phyloP scores from a whole-genome alignment of 1,140 invertebrate genomes.

The Drosophila sp. region DNA sequence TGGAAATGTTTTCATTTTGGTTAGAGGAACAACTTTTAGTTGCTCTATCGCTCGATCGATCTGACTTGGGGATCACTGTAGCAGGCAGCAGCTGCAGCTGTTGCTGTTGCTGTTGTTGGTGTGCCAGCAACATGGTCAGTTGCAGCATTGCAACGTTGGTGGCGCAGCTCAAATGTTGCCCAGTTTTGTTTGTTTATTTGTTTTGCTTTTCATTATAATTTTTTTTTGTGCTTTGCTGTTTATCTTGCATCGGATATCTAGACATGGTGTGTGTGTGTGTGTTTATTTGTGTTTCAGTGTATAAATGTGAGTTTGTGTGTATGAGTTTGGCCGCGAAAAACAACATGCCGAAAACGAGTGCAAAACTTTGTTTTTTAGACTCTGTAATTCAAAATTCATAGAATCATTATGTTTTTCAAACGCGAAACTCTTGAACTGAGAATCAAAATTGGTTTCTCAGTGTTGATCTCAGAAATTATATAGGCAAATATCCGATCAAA shows the following conservation, averaged over 20 bases:
- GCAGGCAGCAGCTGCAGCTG: constrained; percentile 16
- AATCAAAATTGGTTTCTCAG: no score
- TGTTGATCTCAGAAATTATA: no score
- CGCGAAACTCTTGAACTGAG: no score
- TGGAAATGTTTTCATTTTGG: constrained; percentile 77
- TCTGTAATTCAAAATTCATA: no score
- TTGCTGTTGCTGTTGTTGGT: not conserved
- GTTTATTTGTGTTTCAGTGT: constrained; percentile 5
- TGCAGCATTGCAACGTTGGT: constrained; percentile 39
- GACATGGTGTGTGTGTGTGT: constrained; percentile 6
- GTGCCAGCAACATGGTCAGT: constrained; percentile 13
- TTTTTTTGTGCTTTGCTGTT: constrained; percentile 18
- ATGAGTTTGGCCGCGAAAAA: constrained; percentile 58
- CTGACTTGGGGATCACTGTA: constrained; percentile 24
- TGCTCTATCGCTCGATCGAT: constrained; percentile 10
- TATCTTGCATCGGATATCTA: constrained; percentile 46
- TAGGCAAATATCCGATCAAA: no score
- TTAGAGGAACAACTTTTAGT: not conserved
- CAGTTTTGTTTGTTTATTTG: constrained; percentile 27
- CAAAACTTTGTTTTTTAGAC: constrained; percentile 45
- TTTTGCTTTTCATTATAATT: constrained; percentile 4
- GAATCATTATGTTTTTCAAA: no score
- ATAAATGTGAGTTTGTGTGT: constrained; percentile 44
- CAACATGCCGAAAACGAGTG: constrained; percentile 71
- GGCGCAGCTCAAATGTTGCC: constrained; percentile 26